Base-by-base conservation (phyloP, 2,113 vertebrate species). In the Henicopernis longicauda region DNA sequence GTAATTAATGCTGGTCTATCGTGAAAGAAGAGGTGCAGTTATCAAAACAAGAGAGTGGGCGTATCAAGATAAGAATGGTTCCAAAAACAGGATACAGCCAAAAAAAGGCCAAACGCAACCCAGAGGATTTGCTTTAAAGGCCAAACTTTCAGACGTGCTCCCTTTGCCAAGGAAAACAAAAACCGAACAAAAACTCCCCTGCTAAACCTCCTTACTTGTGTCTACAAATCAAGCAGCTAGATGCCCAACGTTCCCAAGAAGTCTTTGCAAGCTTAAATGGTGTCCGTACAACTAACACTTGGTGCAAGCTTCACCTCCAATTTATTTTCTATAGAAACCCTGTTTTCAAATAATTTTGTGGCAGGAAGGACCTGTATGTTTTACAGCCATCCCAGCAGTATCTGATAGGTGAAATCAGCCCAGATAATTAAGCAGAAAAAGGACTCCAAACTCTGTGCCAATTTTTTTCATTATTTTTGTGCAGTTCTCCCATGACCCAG, bases 101-200 rank as follows among this genome's bases (percentile, higher is more conserved):
- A 49, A 29, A 38, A 61, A 40, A 27, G 44, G 29, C 54, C 4
- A 0, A 79, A 10, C 0, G 4, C 0, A 4, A 38, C 66, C 76
- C 69, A 11, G 21, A 77, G 52, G 45, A 69, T 69, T 61, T 49
- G 49, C 61, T 61, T 83, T 36, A 82, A 89, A 72, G 42, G 86
- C 63, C 42, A 55, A 36, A 36, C 36, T 49, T 85, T n/a, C 50
- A 88, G 79, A 31, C 0, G 2, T 0, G 5, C 10, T 73, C 50
- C 40, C 20, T 52, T 17, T 16, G 80, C 54, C 9, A 32, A 67
- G 72, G 89, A 71, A 78, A 95, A 81, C 15, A 66, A 50, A 25
- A 81, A 6, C 8, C 10, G 4, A 52, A 15, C 11, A 9, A 47
- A 49, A 63, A 3, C 16, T 59, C 44, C 44, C 16, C 34, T 45